Evolutionary conservation across 2,797 vertebrate genomes (phyloP).

Genomic region (Danionella dracula): DNA sequence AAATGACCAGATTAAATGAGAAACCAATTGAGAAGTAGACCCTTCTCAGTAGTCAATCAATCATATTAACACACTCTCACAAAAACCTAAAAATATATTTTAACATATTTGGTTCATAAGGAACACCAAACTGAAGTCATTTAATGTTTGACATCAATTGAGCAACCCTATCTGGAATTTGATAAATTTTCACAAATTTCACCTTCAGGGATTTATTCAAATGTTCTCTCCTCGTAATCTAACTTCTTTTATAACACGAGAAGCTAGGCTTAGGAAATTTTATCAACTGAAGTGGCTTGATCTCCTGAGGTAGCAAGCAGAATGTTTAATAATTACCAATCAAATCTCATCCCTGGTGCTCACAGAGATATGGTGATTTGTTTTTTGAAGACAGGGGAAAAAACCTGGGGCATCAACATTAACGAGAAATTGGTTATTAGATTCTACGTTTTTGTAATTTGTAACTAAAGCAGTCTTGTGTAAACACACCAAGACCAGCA

Average conservation of each 20-base stretch:
- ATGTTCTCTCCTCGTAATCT: constrained; percentile 2
- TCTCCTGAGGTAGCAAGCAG: constrained; percentile 7
- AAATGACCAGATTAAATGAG: not conserved
- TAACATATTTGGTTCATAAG: not conserved
- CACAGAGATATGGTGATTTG: constrained; percentile 13
- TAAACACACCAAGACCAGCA: not conserved
- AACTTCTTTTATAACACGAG: not conserved
- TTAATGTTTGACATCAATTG: not conserved
- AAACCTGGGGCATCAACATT: constrained; percentile 12
- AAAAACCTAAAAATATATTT: no score
- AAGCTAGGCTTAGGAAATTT: not conserved
- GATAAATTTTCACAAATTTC: constrained; percentile 12
- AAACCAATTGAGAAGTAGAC: not conserved
- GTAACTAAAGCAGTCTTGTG: not conserved
- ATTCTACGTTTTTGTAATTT: constrained; percentile 1
- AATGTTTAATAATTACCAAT: constrained; percentile 27
- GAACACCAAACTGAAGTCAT: not conserved
- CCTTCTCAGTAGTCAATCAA: not conserved
- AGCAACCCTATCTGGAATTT: constrained; percentile 1
- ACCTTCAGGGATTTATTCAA: constrained; percentile 13
- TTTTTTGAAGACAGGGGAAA: not conserved
- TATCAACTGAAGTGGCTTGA: not conserved
- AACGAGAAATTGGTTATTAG: constrained; percentile 19
- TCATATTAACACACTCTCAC: not conserved
- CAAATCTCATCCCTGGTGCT: constrained; percentile 13